Conservation (phyloP, 2,888 invertebrate genomes). For the Yponomeuta cagnagella region DNA sequence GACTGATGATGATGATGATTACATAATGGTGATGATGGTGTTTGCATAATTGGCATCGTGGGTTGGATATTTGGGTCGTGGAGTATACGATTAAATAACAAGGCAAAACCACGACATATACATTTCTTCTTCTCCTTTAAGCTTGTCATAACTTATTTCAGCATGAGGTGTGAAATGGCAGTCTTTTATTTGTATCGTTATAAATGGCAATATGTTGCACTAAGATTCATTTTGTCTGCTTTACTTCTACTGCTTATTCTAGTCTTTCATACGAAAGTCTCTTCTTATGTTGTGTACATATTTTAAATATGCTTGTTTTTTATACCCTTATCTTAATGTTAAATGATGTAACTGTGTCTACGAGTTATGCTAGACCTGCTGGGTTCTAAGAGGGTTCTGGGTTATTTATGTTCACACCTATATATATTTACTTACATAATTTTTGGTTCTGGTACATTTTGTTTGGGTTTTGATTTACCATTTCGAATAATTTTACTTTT, state of each 20-base stretch:
- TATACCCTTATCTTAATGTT: not conserved
- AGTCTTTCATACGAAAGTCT: not conserved
- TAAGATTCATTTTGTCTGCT: not conserved
- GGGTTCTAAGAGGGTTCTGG: not conserved
- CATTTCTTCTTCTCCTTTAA: not conserved
- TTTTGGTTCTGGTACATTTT: conserved; percentile 71
- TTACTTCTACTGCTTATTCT: not conserved
- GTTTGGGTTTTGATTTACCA: conserved; percentile 32
- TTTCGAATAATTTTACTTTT: conserved; percentile 26
- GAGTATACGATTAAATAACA: not conserved
- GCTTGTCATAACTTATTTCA: not conserved
- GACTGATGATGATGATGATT: too few relatives aligned
- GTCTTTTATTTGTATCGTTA: not conserved
- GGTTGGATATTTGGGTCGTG: not conserved
- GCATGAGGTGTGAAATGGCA: not conserved
- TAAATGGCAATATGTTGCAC: not conserved
- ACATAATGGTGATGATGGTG: not conserved
- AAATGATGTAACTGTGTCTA: not conserved
- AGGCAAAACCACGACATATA: too few relatives aligned
- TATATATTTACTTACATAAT: conserved; percentile 3
- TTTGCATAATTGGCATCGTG: not conserved
- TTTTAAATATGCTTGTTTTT: not conserved
- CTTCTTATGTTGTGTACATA: not conserved
- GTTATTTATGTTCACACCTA: not conserved
- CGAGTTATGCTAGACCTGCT: conserved; percentile 1